Evolutionary conservation across 2,888 invertebrate genomes (phyloP).

Genomic region (Ormyrus labotus): DNA sequence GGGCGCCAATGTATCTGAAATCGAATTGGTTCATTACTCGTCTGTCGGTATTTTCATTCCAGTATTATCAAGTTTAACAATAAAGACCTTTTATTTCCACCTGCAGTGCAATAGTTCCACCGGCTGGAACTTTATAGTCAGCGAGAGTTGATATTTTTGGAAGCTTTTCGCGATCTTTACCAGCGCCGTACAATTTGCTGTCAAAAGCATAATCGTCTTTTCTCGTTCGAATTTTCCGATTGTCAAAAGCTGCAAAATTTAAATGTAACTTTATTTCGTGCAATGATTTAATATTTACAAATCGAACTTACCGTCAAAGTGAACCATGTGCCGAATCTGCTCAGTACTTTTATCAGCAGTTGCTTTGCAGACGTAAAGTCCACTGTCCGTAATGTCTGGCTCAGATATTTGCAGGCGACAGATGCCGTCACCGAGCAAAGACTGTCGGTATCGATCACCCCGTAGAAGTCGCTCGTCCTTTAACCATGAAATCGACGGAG

Average conservation of each 20-base stretch:
- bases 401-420: slow-evolving; percentile 83
- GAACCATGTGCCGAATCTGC: slow-evolving; percentile 85
- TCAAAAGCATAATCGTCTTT: slow-evolving; percentile 41
- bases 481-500: slow-evolving; percentile 85
- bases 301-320: slow-evolving; percentile 79
- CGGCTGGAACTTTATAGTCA: slow-evolving; percentile 84
- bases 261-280: neutral
- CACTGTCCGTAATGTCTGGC: slow-evolving; percentile 84
- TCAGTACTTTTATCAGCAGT: slow-evolving; percentile 83
- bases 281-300: neutral
- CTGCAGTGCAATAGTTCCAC: slow-evolving; percentile 89
- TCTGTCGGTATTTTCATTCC: neutral
- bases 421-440: slow-evolving; percentile 84
- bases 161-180: slow-evolving; percentile 65
- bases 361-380: slow-evolving; percentile 86
- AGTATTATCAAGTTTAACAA: slow-evolving; percentile 51
- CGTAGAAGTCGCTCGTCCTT: slow-evolving; percentile 82
- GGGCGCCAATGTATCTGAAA: slow-evolving; percentile 77
- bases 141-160: slow-evolving; percentile 84
- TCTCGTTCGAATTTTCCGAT: slow-evolving; percentile 29
- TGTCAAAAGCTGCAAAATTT: slow-evolving; percentile 57
- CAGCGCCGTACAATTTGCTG: slow-evolving; percentile 13
- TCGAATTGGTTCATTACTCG: neutral
- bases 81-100: slow-evolving; percentile 83
- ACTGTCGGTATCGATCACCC: slow-evolving; percentile 81